phyloP scores from a whole-genome alignment of 1,140 invertebrate genomes.

The Drosophila nigromelanica region DNA sequence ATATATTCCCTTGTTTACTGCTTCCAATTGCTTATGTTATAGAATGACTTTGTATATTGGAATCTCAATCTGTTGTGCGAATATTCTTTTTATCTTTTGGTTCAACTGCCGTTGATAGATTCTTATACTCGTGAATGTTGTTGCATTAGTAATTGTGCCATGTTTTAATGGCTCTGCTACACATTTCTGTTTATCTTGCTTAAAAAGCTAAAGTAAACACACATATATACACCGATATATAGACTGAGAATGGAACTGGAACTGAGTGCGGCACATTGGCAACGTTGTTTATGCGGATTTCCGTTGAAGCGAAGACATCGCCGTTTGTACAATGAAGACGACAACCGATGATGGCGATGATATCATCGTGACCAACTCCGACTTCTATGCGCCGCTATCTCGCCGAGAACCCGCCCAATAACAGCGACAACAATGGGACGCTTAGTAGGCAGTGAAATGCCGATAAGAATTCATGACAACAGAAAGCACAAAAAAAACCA shows the following conservation, averaged over 20 bases:
- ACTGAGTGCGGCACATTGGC: constrained; percentile 29
- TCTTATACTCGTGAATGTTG: constrained; percentile 18
- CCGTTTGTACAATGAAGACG: constrained; percentile 34
- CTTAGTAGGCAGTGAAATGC: constrained; percentile 56
- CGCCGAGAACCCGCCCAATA: constrained; percentile 51
- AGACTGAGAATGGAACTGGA: constrained; percentile 7
- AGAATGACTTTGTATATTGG: neutral
- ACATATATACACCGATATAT: constrained; percentile 19
- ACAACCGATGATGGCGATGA: constrained; percentile 60
- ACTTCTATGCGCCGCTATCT: constrained; percentile 67
- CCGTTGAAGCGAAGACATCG: constrained; percentile 74
- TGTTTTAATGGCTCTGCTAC: constrained; percentile 53
- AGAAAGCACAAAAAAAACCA: constrained; percentile 21
- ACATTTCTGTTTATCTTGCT: constrained; percentile 70
- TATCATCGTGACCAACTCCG: constrained; percentile 64
- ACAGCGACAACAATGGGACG: constrained; percentile 32
- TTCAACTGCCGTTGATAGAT: neutral
- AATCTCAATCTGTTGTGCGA: constrained; percentile 7
- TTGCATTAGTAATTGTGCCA: constrained; percentile 58
- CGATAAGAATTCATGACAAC: constrained; percentile 72
- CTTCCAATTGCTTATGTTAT: constrained; percentile 9
- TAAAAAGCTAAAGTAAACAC: constrained; percentile 74
- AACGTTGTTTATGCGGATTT: constrained; percentile 79
- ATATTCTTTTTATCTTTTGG: constrained; percentile 10
- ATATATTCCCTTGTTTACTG: constrained; percentile 7